phyloP scores from a whole-genome alignment of 2,888 invertebrate genomes.

The Melanophora roralis region DNA sequence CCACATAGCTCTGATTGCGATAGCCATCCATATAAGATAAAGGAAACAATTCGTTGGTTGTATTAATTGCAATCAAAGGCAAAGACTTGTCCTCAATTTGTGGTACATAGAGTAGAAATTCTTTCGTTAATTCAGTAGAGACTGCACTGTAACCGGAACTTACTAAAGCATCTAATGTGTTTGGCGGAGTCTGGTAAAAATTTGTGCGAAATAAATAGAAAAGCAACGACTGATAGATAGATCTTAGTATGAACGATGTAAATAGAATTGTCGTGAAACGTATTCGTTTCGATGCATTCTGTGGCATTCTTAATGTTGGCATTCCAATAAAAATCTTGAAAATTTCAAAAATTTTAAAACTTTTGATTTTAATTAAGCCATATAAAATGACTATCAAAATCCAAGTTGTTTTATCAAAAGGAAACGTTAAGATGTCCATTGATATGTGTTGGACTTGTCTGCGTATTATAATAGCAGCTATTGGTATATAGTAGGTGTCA shows the following conservation, averaged over 20 bases:
- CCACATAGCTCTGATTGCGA: background rate
- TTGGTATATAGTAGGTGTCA: conserved; percentile 64
- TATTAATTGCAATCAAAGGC: background rate
- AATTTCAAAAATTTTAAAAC: conserved; percentile 18
- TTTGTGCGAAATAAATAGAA: conserved; percentile 35
- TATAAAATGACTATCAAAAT: conserved; percentile 54
- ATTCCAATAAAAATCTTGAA: conserved; percentile 33
- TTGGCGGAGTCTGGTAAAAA: conserved; percentile 13
- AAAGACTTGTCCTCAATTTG: background rate
- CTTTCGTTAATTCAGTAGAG: background rate
- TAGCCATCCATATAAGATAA: conserved; percentile 5
- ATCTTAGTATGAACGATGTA: conserved; percentile 35
- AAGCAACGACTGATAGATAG: conserved; percentile 36
- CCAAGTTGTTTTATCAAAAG: conserved; percentile 64
- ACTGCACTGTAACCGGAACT: conserved; percentile 11
- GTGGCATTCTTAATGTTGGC: background rate
- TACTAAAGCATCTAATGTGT: conserved; percentile 10
- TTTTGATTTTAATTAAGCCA: background rate
- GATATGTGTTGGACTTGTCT: conserved; percentile 62
- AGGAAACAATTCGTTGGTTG: background rate
- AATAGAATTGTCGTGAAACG: conserved; percentile 14
- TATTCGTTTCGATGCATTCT: background rate
- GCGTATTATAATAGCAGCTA: conserved; percentile 62
- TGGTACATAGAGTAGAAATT: background rate
- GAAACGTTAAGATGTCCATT: conserved; percentile 60